phyloP scores from a whole-genome alignment of 2,888 invertebrate species.

The Drosophila colorata region DNA sequence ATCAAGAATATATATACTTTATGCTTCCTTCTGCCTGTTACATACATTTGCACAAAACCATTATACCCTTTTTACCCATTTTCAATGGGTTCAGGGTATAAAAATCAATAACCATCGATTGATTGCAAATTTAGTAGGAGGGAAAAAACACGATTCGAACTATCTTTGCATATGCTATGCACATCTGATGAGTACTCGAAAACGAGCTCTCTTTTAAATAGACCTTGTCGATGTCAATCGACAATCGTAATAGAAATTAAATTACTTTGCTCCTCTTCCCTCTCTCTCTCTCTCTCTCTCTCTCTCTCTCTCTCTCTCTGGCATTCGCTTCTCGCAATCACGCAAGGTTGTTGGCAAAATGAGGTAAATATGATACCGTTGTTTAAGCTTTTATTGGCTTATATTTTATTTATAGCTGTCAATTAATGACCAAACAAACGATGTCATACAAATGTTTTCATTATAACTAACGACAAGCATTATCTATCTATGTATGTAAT shows the following conservation, averaged over 20 bases:
- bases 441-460: conserved; percentile 61
- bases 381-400: conserved; percentile 18
- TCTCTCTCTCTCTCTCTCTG: neutral
- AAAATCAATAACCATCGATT: neutral
- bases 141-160: neutral
- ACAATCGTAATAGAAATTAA: conserved; percentile 4
- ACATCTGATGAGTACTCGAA: neutral
- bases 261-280: neutral
- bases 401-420: conserved; percentile 29
- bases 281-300: neutral
- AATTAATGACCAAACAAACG: conserved; percentile 28
- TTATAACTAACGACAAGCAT: conserved; percentile 41
- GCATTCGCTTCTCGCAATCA: neutral
- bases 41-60: no score
- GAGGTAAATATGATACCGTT: conserved; percentile 3
- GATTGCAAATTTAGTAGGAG: conserved; percentile 1
- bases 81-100: no score
- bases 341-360: conserved; percentile 10
- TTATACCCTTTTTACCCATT: no score
- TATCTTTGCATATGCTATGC: neutral
- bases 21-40: no score
- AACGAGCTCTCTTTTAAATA: conserved; percentile 10
- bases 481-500: conserved; percentile 41
- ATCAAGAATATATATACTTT: no score
- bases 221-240: conserved; percentile 2